A percentile compares a stretch with the other conserved stretches of the same genome.
Conservation (phyloP, 1,140 invertebrate species). For the Cyclina sinensis region DNA sequence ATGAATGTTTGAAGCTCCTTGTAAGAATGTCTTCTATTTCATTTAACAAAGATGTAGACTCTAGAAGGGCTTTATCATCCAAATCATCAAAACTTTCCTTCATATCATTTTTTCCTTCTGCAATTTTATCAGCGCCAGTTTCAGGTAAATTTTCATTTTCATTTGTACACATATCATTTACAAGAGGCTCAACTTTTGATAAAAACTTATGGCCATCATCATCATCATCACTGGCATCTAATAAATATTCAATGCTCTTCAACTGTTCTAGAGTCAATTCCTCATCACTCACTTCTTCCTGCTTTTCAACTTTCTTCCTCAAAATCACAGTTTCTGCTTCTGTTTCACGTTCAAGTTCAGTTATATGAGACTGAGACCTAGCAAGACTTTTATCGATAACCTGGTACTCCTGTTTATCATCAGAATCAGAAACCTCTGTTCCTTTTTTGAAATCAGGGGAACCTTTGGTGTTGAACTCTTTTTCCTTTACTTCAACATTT, state of each 20-base stretch:
- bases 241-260: constrained; percentile 24
- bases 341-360: constrained; percentile 25
- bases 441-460: neutral
- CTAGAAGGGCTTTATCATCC: constrained; percentile 53
- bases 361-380: constrained; percentile 47
- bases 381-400: constrained; percentile 38
- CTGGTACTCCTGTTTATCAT: constrained; percentile 45
- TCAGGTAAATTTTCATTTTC: neutral
- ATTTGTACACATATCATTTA: neutral
- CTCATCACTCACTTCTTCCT: constrained; percentile 16
- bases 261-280: constrained; percentile 26
- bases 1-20: constrained; percentile 62
- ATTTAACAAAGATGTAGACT: constrained; percentile 63
- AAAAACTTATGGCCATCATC: constrained; percentile 35
- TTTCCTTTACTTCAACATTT: neutral
- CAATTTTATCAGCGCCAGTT: neutral
- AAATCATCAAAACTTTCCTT: constrained; percentile 53
- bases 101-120: neutral
- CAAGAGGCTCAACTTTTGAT: neutral
- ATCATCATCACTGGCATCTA: constrained; percentile 27
- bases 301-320: constrained; percentile 27
- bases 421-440: neutral
- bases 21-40: constrained; percentile 68
- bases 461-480: neutral
- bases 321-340: constrained; percentile 26